These are phyloP conservation scores for Julus scandinavius DNA, from an alignment of 2,888 invertebrate genomes.

Conservation along the genomic window DNA sequence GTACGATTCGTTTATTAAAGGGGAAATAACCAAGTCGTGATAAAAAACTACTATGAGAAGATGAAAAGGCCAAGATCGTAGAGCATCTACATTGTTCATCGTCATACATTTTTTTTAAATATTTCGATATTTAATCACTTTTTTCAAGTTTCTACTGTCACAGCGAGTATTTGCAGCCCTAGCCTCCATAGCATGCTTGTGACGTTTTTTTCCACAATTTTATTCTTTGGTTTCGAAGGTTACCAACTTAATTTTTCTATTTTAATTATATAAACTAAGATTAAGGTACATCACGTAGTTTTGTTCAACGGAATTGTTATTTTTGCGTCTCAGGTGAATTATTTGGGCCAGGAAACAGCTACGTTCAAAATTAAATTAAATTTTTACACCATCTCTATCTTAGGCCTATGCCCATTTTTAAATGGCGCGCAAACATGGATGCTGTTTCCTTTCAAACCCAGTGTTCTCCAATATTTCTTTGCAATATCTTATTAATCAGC, in stretches of 20 bases:
- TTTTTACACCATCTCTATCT: neutral
- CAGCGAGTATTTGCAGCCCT: neutral
- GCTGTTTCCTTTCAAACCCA: neutral
- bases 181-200: neutral
- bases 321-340: neutral
- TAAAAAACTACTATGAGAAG: too few relatives aligned
- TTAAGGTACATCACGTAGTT: neutral
- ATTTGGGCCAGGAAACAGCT: neutral
- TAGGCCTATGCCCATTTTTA: conserved; percentile 19
- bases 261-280: neutral
- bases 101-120: neutral
- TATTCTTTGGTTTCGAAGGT: neutral
- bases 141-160: conserved; percentile 1
- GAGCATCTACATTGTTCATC: too few relatives aligned
- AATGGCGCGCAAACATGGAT: conserved; percentile 39
- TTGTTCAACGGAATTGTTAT: neutral
- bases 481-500: too few relatives aligned
- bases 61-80: too few relatives aligned
- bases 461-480: neutral
- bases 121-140: neutral
- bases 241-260: neutral
- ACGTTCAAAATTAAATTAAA: neutral
- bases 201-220: neutral
- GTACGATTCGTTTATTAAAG: conserved; percentile 1
- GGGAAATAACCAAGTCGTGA: conserved; percentile 8